Evolutionary conservation across 1,140 invertebrate genomes (phyloP).

Genomic region (Coelopa frigida): DNA sequence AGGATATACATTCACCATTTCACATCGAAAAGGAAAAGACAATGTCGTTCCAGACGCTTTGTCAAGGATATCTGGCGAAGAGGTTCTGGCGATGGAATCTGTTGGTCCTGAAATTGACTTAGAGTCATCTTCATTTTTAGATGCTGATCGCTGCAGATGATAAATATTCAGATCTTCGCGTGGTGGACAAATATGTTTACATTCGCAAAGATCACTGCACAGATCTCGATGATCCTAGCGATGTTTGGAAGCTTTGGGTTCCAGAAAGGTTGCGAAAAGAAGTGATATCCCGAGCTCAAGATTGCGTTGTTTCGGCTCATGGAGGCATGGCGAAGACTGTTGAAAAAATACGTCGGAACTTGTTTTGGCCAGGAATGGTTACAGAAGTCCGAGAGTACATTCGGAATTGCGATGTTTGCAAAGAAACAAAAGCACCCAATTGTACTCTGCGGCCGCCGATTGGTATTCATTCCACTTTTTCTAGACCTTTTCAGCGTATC

Average conservation of each 20-base stretch:
- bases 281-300: conserved; percentile 3
- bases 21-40: conserved; percentile 28
- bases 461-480: background rate
- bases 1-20: conserved; percentile 28
- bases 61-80: conserved; percentile 4
- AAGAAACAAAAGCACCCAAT: conserved; percentile 15
- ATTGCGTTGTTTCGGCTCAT: conserved; percentile 7
- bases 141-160: no score
- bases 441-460: conserved; percentile 10
- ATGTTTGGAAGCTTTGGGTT: conserved; percentile 16
- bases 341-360: conserved; percentile 6
- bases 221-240: no score
- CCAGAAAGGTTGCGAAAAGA: background rate
- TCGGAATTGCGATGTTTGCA: conserved; percentile 6
- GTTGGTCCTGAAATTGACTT: no score
- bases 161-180: no score
- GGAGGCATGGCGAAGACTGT: conserved; percentile 13
- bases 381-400: conserved; percentile 10
- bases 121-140: no score
- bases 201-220: no score
- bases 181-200: no score
- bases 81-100: background rate
- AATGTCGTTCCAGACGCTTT: conserved; percentile 22
- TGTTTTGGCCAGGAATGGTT: conserved; percentile 12
- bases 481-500: conserved; percentile 13